phyloP scores from a whole-genome alignment of 2,113 vertebrate genomes.

The Datnioides undecimradiatus region DNA sequence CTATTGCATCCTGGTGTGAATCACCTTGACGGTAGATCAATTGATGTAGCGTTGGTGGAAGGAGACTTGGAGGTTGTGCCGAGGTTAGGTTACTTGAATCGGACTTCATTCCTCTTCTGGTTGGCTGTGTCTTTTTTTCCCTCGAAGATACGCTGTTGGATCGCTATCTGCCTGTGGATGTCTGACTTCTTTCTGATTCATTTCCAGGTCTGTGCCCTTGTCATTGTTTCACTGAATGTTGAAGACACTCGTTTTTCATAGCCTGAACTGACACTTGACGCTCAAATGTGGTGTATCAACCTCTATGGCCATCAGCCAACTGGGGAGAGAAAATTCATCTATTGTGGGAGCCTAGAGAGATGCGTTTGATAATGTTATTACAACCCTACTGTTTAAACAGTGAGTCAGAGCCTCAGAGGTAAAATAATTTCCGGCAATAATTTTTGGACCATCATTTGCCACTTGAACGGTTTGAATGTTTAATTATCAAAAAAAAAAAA shows the following conservation, averaged over 20 bases:
- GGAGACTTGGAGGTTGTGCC: conserved; percentile 82
- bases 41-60: conserved; percentile 72
- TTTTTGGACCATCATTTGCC: not conserved
- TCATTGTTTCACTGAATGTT: conserved; percentile 31
- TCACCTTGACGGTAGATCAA: conserved; percentile 81
- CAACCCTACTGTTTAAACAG: conserved; percentile 28
- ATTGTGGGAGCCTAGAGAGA: conserved; percentile 9
- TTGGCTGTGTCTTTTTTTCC: conserved; percentile 17
- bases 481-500: conserved; percentile 1
- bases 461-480: not conserved
- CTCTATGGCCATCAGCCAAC: conserved; percentile 4
- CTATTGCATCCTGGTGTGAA: conserved; percentile 55
- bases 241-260: not conserved
- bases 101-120: conserved; percentile 26
- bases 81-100: conserved; percentile 72
- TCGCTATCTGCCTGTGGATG: conserved; percentile 34
- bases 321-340: conserved; percentile 14
- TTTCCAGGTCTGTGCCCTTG: conserved; percentile 56
- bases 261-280: conserved; percentile 17
- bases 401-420: conserved; percentile 27
- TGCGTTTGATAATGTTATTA: conserved; percentile 10
- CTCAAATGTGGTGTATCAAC: conserved; percentile 25
- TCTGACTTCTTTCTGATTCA: conserved; percentile 31
- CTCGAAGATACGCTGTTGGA: conserved; percentile 37
- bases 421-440: conserved; percentile 3